phyloP scores from a whole-genome alignment of 2,113 vertebrate species.

The Platysternon megacephalum region DNA sequence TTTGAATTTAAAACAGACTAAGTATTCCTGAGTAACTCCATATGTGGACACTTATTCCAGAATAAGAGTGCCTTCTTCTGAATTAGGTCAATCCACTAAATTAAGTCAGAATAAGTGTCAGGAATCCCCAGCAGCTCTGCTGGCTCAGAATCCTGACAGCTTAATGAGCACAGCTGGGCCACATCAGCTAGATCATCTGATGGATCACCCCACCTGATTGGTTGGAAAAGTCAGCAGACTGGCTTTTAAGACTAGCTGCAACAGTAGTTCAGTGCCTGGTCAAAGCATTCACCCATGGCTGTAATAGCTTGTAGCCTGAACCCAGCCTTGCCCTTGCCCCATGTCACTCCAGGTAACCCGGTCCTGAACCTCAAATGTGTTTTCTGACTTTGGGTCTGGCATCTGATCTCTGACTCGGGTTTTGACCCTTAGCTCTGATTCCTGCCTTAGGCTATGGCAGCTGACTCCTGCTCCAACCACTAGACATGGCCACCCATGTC shows the following conservation, averaged over 20 bases:
- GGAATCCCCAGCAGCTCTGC: background rate
- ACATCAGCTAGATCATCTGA: background rate
- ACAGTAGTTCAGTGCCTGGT: background rate
- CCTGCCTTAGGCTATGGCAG: background rate
- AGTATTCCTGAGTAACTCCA: background rate
- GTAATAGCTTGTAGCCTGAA: background rate
- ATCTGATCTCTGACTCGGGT: background rate
- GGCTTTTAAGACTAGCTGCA: background rate
- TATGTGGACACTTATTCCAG: background rate
- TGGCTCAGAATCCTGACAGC: background rate
- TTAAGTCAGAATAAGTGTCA: background rate
- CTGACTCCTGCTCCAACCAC: background rate
- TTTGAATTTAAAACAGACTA: background rate
- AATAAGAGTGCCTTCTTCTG: background rate
- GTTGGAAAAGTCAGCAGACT: background rate
- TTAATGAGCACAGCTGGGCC: background rate
- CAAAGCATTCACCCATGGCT: background rate
- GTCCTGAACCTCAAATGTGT: background rate
- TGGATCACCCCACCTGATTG: background rate
- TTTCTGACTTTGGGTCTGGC: background rate
- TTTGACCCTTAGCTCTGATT: background rate
- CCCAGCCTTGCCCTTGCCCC: background rate
- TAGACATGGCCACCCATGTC: background rate
- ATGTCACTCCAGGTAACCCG: background rate
- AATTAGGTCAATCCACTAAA: background rate